Conservation (phyloP, 2,888 invertebrate species). For the Gortyna flavago region DNA sequence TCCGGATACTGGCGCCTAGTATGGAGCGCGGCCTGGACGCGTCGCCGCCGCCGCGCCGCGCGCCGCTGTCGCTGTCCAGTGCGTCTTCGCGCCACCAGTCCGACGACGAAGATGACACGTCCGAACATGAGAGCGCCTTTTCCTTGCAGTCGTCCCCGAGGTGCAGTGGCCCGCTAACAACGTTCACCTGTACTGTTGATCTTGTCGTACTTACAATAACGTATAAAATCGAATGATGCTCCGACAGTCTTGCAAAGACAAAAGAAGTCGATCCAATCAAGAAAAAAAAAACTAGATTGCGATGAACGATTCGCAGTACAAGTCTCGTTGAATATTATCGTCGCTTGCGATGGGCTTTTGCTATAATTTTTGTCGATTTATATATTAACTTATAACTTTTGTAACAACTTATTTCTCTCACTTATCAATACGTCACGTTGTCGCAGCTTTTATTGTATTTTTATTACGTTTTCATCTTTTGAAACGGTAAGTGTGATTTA, state of each 20-base stretch:
- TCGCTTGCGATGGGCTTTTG: constrained; percentile 82
- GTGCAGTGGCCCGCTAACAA: constrained; percentile 73
- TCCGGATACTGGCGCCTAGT: constrained; percentile 95
- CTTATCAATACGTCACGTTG: constrained; percentile 20
- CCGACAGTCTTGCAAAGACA: background rate
- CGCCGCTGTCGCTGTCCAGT: constrained; percentile 75
- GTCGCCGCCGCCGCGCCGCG: constrained; percentile 67
- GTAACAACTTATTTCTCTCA: constrained; percentile 17
- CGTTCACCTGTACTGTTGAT: constrained; percentile 61
- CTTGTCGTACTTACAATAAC: constrained; percentile 2
- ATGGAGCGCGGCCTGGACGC: constrained; percentile 94
- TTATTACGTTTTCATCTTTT: constrained; percentile 9
- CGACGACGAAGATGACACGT: constrained; percentile 80
- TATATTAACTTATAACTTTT: constrained; percentile 1
- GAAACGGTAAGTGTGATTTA: constrained; percentile 39
- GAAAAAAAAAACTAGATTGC: constrained; percentile 9
- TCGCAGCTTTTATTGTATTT: constrained; percentile 56
- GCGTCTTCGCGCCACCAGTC: constrained; percentile 54
- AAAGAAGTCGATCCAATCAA: background rate
- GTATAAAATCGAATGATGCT: background rate
- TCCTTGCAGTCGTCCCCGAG: constrained; percentile 86
- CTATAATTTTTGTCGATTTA: constrained; percentile 58
- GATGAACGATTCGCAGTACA: constrained; percentile 67
- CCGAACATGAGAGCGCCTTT: constrained; percentile 89
- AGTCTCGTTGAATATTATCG: constrained; percentile 73